Evolutionary conservation across 2,888 invertebrate species (phyloP).

Genomic region (Anticlea derivata): DNA sequence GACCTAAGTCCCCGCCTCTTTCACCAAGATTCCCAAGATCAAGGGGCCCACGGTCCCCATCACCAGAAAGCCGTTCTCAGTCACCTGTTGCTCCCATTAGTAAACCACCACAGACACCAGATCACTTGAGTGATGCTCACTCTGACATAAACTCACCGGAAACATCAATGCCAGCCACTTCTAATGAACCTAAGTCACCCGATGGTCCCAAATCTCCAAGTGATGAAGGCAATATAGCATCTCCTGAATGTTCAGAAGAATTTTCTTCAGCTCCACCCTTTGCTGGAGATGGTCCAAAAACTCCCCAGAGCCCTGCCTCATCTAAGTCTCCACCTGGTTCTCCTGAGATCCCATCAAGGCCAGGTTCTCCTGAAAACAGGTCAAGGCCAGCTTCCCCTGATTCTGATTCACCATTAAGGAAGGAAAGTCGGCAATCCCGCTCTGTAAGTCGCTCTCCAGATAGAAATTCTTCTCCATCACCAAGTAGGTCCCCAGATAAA

Average conservation of each 20-base stretch:
- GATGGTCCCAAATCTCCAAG: conserved; percentile 76
- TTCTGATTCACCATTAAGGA: conserved; percentile 51
- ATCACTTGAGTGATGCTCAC: conserved; percentile 71
- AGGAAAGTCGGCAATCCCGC: conserved; percentile 50
- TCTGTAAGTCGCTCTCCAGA: conserved; percentile 69
- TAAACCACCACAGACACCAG: conserved; percentile 59
- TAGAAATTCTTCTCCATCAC: conserved; percentile 58
- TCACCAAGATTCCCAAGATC: conserved; percentile 49
- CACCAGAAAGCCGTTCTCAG: conserved; percentile 58
- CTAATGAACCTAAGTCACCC: conserved; percentile 70
- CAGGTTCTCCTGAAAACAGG: conserved; percentile 59
- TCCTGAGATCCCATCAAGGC: conserved; percentile 51
- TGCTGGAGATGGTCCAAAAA: conserved; percentile 66
- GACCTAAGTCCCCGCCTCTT: conserved; percentile 60
- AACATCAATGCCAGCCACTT: conserved; percentile 69
- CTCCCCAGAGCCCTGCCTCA: conserved; percentile 65
- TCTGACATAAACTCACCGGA: conserved; percentile 79
- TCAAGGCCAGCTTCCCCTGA: conserved; percentile 68
- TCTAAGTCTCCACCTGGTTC: conserved; percentile 56
- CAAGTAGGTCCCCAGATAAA: conserved; percentile 36
- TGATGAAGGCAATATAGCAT: conserved; percentile 56
- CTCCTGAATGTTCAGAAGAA: conserved; percentile 57
- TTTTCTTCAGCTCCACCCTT: conserved; percentile 57
- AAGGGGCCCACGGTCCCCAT: conserved; percentile 58
- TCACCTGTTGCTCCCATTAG: conserved; percentile 53